Evolutionary conservation across 2,113 vertebrate genomes (phyloP), one percentile per base, ranked within the genome.

Genomic region (Nothocercus nigrocapillus): DNA sequence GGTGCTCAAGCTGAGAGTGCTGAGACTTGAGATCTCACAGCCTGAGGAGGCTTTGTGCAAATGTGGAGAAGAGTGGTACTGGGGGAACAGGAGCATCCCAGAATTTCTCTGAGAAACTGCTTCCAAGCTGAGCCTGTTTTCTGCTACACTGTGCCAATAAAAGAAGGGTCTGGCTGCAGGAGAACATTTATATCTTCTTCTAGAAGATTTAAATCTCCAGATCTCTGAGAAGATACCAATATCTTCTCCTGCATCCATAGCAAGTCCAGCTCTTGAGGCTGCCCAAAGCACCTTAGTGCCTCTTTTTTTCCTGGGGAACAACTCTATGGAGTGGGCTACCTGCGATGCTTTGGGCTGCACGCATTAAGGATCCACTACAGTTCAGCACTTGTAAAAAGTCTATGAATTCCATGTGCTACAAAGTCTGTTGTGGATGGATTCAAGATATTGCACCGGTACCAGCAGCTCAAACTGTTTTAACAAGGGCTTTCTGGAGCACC

Each of bases 41-140:
- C 0, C 0, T 5, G 14, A 5, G 24, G 47, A 17, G 45, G 3
- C 69, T 49, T 17, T 13, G 4, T 32, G n/a, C 61, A 62, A 51
- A 0, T 0, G 1, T 5, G 44, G 12, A 38, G 56, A 75, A 45
- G 40, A 61, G 10, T 9, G 25, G 5, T 11, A 2, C 0, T 24
- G 58, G 85, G n/a, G 84, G 53, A 53, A 76, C 0, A 7, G 53
- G 59, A 89, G 36, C 7, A 22, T 75, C 72, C 44, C 77, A 89
- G 58, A n/a, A 73, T 73, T 69, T 69, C 17, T 89, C 2, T 8
- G 22, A 87, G 62, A 51, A 90, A 9, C 40, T 72, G 8, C 53
- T 89, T 62, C 70, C 59, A 80, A 69, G 14, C 61, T 70, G 64
- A 81, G 34, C 7, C 76, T 3, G 34, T 69, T 66, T 86, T 56